Percentiles rank a stretch among this genome's conserved stretches.
phyloP scores from a whole-genome alignment of 2,888 invertebrate species.

The Drosophila atripex region DNA sequence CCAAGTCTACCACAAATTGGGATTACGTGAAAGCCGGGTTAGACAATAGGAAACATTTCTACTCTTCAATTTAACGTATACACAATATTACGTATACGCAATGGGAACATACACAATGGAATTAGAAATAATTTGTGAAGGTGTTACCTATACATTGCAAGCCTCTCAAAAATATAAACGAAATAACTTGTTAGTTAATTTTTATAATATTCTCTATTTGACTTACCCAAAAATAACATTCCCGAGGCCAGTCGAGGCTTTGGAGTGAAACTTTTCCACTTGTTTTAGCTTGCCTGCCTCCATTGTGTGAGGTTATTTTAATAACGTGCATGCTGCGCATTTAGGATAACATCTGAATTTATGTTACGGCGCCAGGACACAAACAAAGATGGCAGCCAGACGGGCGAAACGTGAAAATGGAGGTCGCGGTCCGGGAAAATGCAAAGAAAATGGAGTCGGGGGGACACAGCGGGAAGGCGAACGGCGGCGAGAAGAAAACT shows the following conservation, averaged over 20 bases:
- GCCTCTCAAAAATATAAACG: no score
- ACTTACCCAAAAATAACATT: neutral
- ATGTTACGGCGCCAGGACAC: constrained; percentile 66
- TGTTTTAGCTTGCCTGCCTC: constrained; percentile 44
- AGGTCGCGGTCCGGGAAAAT: constrained; percentile 10
- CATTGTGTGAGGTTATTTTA: constrained; percentile 64
- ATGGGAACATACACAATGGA: neutral
- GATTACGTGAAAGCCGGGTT: constrained; percentile 27
- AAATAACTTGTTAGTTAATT: no score
- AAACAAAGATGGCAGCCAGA: constrained; percentile 66
- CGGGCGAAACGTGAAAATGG: constrained; percentile 50
- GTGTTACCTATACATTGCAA: no score
- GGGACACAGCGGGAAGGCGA: constrained; percentile 32
- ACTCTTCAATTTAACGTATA: neutral
- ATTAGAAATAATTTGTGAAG: no score
- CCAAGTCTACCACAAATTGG: constrained; percentile 48
- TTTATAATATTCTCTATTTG: neutral
- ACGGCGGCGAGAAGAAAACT: constrained; percentile 51
- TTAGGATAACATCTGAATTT: constrained; percentile 81
- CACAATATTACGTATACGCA: constrained; percentile 23
- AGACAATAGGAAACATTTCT: constrained; percentile 28
- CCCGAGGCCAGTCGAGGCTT: neutral
- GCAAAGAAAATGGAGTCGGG: constrained; percentile 12
- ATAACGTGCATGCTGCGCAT: constrained; percentile 79
- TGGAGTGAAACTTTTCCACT: constrained; percentile 39